Base-by-base conservation (phyloP, 2,113 vertebrate genomes). In the Dendrocopos noguchii region DNA sequence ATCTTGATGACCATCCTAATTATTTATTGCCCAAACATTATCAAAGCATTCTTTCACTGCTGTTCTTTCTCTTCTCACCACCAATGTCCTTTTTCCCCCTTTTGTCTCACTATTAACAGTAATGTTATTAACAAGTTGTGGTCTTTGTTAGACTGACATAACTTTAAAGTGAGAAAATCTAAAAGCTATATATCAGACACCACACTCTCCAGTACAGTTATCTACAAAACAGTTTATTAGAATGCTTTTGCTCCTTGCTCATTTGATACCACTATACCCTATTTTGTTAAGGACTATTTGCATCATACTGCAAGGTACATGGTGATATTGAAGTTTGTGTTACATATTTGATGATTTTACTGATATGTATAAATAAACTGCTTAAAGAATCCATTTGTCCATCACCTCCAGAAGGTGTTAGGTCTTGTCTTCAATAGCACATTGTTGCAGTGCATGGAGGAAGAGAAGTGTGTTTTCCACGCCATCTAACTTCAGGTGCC, bases 1-100 rank as follows among this genome's bases (percentile, higher is more conserved):
- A 18, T 75, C 91, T 80, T 90, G 76, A 59, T 90, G 61, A 91
- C 60, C 82, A 75, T 74, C 56, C 25, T 59, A 87, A 73, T 87
- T 61, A 64, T 93, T 87, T 83, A 88, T 90, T 83, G 50, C 42
- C 44, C 39, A 88, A 68, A 82, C 21, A 19, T 70, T 84, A 90
- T 83, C 72, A 94, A 92, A 95, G 68, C 67, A 89, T 92, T 92
- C 28, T 83, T 80, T 65, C 63, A 15, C 22, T 94, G 65, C 61
- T 87, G 21, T 71, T 93, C 53, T 91, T 90, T 84, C 53, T 85
- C 50, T 76, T 88, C 50, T 56, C 0, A 61, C 71, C 24, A n/a
- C 31, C 6, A 4, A 22, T 70, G 56, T 7, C n/a, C 12, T 25
- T 76, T 78, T 59, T 78, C 66, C 47, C 28, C 53, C 31, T 68